Percentiles rank a stretch among this genome's conserved stretches.
Conservation (phyloP, 1,140 invertebrate species). For the Choristoneura fumiferana region DNA sequence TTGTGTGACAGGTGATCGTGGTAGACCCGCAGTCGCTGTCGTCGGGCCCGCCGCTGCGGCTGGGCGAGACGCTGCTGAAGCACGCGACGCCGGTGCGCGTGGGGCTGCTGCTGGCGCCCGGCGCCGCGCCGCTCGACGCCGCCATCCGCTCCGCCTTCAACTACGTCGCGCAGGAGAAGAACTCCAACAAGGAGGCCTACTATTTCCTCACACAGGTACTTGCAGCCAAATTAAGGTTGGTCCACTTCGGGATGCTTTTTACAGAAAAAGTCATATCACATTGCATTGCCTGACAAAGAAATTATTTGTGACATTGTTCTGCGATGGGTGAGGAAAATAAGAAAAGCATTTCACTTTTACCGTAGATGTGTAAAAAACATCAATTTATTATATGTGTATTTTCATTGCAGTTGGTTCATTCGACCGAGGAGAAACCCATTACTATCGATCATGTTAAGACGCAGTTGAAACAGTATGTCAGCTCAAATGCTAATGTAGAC, state of each 20-base stretch:
- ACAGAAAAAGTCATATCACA: too few species aligned
- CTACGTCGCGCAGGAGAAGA: conserved; percentile 90
- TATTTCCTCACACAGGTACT: conserved; percentile 91
- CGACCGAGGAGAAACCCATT: conserved; percentile 45
- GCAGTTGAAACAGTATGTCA: conserved; percentile 83
- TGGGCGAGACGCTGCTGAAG: conserved; percentile 94
- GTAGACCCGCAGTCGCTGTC: conserved; percentile 90
- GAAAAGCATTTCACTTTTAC: too few species aligned
- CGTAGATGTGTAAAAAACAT: too few species aligned
- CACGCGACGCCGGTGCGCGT: conserved; percentile 93
- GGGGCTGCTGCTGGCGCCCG: conserved; percentile 92
- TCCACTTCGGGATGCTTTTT: too few species aligned
- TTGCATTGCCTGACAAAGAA: too few species aligned
- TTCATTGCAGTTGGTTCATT: conserved; percentile 50
- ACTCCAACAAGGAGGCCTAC: conserved; percentile 84
- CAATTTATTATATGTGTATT: neutral
- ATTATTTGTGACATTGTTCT: too few species aligned
- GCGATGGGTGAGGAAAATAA: too few species aligned
- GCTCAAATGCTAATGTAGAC: conserved; percentile 81
- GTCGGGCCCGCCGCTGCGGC: conserved; percentile 87
- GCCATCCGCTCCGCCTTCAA: conserved; percentile 95
- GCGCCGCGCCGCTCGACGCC: conserved; percentile 82
- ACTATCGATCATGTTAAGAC: conserved; percentile 81
- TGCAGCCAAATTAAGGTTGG: too few species aligned
- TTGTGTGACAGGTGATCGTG: conserved; percentile 85